phyloP scores from a whole-genome alignment of 2,888 invertebrate genomes.

The Phymatocera aterrima region DNA sequence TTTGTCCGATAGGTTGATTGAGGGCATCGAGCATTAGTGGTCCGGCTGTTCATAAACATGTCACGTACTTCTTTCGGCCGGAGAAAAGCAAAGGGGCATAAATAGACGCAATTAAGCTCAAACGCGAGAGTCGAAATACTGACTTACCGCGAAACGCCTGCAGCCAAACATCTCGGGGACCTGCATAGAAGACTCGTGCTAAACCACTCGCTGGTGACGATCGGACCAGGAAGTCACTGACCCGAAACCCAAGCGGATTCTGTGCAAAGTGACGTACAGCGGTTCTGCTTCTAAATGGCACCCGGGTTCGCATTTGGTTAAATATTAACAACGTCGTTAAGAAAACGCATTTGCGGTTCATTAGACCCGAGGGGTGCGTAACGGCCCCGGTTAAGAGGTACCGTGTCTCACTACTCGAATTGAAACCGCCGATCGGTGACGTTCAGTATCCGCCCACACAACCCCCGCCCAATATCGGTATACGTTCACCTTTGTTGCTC shows the following conservation, averaged over 20 bases:
- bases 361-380: conserved; percentile 69
- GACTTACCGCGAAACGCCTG: not conserved
- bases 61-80: conserved; percentile 68
- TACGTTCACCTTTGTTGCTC: not conserved
- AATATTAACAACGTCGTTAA: conserved; percentile 75
- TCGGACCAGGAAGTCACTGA: conserved; percentile 17
- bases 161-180: not conserved
- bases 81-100: conserved; percentile 71
- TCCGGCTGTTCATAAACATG: conserved; percentile 70
- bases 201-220: not conserved
- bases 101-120: conserved; percentile 73
- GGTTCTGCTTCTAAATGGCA: conserved; percentile 19
- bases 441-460: not conserved
- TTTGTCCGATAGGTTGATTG: conserved; percentile 70
- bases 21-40: conserved; percentile 70
- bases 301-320: conserved; percentile 66
- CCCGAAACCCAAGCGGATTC: conserved; percentile 2
- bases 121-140: conserved; percentile 32
- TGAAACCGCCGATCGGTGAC: conserved; percentile 30
- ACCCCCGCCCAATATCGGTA: not conserved
- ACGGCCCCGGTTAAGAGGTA: conserved; percentile 62
- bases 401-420: conserved; percentile 25
- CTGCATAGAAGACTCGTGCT: not conserved
- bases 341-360: conserved; percentile 74
- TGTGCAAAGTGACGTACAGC: not conserved